Base-by-base conservation (phyloP, 2,888 invertebrate species). In the Smittia aterrima region DNA sequence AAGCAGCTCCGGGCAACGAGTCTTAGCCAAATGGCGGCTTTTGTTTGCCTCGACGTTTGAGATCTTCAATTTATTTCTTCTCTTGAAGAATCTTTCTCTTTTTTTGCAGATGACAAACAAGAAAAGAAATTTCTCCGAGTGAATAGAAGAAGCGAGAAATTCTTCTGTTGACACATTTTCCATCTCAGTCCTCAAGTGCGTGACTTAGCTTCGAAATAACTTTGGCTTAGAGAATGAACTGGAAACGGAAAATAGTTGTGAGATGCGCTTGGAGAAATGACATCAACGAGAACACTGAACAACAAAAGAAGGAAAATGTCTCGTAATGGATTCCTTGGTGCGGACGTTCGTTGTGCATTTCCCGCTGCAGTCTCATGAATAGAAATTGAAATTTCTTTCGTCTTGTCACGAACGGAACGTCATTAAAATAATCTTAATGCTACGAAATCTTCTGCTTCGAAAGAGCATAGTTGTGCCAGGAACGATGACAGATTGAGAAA, bases 351-450 rank as follows among this genome's bases (percentile, higher is more conserved):
- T 16, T 13, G 13, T 66, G 25, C 27, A 32, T 66, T 40, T 66
- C 13, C 24, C 24, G 9, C 62, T 24, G 13, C 24, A 62, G 13
- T 32, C 67, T 67, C 38, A 67, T 67, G 67, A 67, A 67, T 67
- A 67, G 67, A 67, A 67, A 67, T 67, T 67, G 67, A 38, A 67
- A 40, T 41, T 41, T 67, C 38, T 22, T 67, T 67, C 41, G 18
- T 67, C 41, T 67, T 41, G 41, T 67, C 24, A 18, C 22, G 41
- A 11, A 18, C n/a, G 41, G 41, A 47, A 67, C 13, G 67, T 67
- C 41, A 67, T 67, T 67, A 58, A 58, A 58, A 58, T 47, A 18
- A 47, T 16, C 18, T 58, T 58, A 18, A 58, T 58, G 53, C 32
- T 16, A 47, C 53, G 18, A 16, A 16, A 16, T 47, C 18, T 47